Percentiles rank a stretch among this genome's conserved stretches.
Conservation (phyloP, 92 coral and sea anemone genomes). For the Paramuricea clavata region DNA sequence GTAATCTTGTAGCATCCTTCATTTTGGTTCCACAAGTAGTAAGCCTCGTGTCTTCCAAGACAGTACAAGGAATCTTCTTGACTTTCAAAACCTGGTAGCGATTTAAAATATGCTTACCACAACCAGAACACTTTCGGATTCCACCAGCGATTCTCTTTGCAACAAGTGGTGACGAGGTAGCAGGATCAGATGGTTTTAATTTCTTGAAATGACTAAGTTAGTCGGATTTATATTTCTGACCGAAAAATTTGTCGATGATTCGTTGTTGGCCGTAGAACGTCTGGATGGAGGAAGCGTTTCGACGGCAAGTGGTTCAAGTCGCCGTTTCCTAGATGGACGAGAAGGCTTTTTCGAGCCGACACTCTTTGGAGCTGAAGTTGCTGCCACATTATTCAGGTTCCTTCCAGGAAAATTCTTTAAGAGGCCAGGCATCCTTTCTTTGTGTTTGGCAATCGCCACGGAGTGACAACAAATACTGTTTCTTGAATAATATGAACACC, state of each 20-base stretch:
- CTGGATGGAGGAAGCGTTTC: neutral
- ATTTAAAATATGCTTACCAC: conserved; percentile 20
- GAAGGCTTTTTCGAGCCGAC: conserved; percentile 57
- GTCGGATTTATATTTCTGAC: neutral
- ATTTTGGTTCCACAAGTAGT: conserved; percentile 47
- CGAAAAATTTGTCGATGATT: neutral
- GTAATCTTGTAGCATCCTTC: conserved; percentile 25
- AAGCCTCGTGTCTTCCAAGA: conserved; percentile 52
- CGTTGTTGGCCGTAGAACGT: neutral
- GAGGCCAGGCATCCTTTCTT: conserved; percentile 40
- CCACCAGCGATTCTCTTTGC: conserved; percentile 55
- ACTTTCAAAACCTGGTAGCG: conserved; percentile 29
- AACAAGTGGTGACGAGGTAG: conserved; percentile 39
- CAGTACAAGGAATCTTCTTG: conserved; percentile 36
- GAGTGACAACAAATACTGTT: conserved; percentile 58
- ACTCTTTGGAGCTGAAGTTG: conserved; percentile 55
- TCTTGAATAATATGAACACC: conserved; percentile 45
- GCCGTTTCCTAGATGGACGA: neutral
- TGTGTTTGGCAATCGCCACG: conserved; percentile 62
- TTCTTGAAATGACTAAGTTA: conserved; percentile 31
- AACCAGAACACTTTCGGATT: conserved; percentile 54
- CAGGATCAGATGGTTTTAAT: conserved; percentile 46
- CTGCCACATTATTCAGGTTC: conserved; percentile 45
- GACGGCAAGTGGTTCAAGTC: neutral
- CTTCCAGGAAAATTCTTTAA: conserved; percentile 44